Evolutionary conservation across 2,113 vertebrate genomes (phyloP).

Genomic region (Hoplias malabaricus): DNA sequence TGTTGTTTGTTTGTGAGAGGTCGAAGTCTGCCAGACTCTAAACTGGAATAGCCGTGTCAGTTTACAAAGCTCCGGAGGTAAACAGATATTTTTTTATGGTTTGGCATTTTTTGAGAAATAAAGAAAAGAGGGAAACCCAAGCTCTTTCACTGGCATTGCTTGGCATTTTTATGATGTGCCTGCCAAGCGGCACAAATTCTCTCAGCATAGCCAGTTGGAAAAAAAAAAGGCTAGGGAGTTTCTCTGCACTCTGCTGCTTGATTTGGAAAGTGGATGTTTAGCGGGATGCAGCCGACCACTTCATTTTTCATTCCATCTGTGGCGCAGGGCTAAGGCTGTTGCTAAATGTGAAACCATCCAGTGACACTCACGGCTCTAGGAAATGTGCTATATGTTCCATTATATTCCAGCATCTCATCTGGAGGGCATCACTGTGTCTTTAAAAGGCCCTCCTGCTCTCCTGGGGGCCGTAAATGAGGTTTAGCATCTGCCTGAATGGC

Average conservation of each 20-base stretch:
- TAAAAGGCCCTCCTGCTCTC: constrained; percentile 24
- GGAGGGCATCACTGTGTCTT: constrained; percentile 29
- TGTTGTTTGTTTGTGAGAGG: constrained; percentile 48
- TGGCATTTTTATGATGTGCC: constrained; percentile 51
- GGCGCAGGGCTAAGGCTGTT: background rate
- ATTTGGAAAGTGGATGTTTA: constrained; percentile 28
- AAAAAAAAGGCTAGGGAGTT: background rate
- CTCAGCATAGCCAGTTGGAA: constrained; percentile 20
- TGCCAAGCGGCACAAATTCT: constrained; percentile 18
- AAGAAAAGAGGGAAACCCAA: constrained; percentile 45
- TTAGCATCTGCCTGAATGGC: constrained; percentile 9
- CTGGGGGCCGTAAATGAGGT: constrained; percentile 1
- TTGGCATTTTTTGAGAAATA: constrained; percentile 42
- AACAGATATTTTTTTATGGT: constrained; percentile 54
- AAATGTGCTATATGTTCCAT: constrained; percentile 13
- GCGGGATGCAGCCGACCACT: background rate
- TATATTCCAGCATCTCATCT: constrained; percentile 21
- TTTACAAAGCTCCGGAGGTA: constrained; percentile 54
- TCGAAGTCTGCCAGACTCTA: constrained; percentile 38
- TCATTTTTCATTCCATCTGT: constrained; percentile 16
- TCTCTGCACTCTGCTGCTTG: background rate
- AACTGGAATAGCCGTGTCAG: constrained; percentile 34
- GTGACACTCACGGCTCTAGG: constrained; percentile 8
- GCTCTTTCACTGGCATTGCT: constrained; percentile 53
- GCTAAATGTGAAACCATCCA: background rate